A percentile compares a stretch with the other conserved stretches of the same genome.
phyloP scores from a whole-genome alignment of 1,140 invertebrate species.

The Drosophila eugracilis region DNA sequence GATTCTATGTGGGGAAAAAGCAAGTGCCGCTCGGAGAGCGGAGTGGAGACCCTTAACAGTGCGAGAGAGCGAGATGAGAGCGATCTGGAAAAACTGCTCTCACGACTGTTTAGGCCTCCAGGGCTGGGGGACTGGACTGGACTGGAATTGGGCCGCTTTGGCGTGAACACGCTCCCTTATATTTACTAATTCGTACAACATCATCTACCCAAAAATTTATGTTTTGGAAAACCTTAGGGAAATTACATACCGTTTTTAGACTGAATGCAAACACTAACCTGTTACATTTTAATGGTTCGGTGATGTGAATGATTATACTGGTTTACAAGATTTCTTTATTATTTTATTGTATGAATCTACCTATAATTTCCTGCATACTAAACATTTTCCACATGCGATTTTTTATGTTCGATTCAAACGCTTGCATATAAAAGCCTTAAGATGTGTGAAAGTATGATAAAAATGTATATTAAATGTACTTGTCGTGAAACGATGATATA shows the following conservation, averaged over 20 bases:
- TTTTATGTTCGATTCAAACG: slow-evolving; percentile 10
- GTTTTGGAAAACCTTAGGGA: background rate
- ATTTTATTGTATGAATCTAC: background rate
- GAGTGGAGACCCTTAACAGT: no score
- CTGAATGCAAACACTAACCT: background rate
- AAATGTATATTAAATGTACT: slow-evolving; percentile 3
- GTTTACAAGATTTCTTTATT: background rate
- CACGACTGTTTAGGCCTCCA: no score
- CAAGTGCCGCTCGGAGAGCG: no score
- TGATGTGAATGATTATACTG: slow-evolving; percentile 12
- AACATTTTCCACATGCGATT: slow-evolving; percentile 15
- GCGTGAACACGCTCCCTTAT: no score
- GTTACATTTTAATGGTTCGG: slow-evolving; percentile 1
- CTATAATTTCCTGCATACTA: slow-evolving; percentile 1
- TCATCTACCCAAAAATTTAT: background rate
- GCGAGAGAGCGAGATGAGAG: no score
- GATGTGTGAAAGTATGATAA: slow-evolving; percentile 7
- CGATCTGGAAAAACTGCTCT: no score
- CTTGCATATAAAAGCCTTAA: slow-evolving; percentile 3
- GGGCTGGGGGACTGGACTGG: no score
- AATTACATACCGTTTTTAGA: slow-evolving; percentile 4
- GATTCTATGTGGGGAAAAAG: no score
- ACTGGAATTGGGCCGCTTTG: no score
- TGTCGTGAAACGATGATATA: no score
- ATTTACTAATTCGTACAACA: slow-evolving; percentile 2